Evolutionary conservation across 2,113 vertebrate genomes (phyloP), one percentile per base, ranked within the genome.

Genomic region (Abramis brama): DNA sequence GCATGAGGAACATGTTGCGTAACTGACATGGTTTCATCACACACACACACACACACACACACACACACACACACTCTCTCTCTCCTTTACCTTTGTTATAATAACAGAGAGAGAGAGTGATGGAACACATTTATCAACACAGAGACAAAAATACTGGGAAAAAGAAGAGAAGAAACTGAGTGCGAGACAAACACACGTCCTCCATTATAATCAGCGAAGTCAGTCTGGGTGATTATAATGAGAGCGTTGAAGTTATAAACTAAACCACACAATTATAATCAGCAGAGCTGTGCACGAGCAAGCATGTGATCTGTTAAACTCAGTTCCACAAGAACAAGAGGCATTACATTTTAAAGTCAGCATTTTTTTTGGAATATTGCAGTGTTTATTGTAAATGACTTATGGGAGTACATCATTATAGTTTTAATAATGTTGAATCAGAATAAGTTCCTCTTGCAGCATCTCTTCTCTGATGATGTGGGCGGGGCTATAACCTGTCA

Each of bases 61-160:
- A 30, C 66, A 43, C 64, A 70, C 70, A 13, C 79, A 45, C 70
- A 60, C 45, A 62, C 47, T 27, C 30, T 3, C 30, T 47, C 36
- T 66, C 83, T 55, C 55, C 82, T 82, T 66, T n/a, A 45, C 70
- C 73, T 50, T 86, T 85, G 85, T 77, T 84, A 88, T 90, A 81
- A 82, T 86, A 85, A 76, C 83, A 85, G 74, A 30, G 64, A 19
- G 15, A 50, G 47, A 47, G 75, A 68, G 50, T 60, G 79, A 30
- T 85, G 86, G 79, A 52, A 88, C 78, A 87, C 82, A 83, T 83
- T 78, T 74, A 88, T 90, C 86, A 88, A 88, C 87, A 90, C 86
- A 91, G 79, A 43, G 15, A 62, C 88, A 88, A 87, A 91, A 91
- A 91, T 89, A 92, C 60, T 55, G 79, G 81, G 30, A 62, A 36